phyloP scores from a whole-genome alignment of 2,888 invertebrate species.

The Drosophila silvestris region DNA sequence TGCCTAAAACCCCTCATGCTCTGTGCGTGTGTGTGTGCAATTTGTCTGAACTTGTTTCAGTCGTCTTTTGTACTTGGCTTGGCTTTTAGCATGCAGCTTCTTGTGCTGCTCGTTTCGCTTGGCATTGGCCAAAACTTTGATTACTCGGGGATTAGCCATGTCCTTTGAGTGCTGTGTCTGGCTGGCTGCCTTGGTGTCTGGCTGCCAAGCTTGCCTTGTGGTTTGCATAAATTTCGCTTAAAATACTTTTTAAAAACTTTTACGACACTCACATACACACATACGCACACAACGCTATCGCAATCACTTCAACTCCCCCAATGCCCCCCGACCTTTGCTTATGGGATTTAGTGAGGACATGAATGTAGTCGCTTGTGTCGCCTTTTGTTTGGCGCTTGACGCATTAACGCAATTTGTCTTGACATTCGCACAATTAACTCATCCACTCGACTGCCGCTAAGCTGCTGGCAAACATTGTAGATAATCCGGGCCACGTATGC shows the following conservation, averaged over 20 bases:
- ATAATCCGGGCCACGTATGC: conserved; percentile 65
- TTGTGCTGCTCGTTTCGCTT: conserved; percentile 57
- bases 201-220: conserved; percentile 67
- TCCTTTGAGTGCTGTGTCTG: conserved; percentile 53
- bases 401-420: conserved; percentile 82
- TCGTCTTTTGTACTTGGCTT: conserved; percentile 43
- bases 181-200: conserved; percentile 5
- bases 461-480: conserved; percentile 64
- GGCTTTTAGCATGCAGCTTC: conserved; percentile 43
- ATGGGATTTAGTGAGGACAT: conserved; percentile 54
- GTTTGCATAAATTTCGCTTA: conserved; percentile 81
- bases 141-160: conserved; percentile 80
- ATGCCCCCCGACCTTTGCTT: conserved; percentile 49
- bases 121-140: conserved; percentile 79
- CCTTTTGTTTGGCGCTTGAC: conserved; percentile 54
- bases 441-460: conserved; percentile 70
- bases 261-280: conserved; percentile 54
- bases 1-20: conserved; percentile 1
- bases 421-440: conserved; percentile 83
- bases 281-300: conserved; percentile 13
- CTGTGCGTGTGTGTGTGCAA: conserved; percentile 30
- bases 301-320: conserved; percentile 34
- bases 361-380: conserved; percentile 20
- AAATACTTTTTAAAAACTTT: conserved; percentile 81
- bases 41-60: conserved; percentile 48